Evolutionary conservation across 2,113 vertebrate species (phyloP).

Genomic region (Oceanodroma tethys): DNA sequence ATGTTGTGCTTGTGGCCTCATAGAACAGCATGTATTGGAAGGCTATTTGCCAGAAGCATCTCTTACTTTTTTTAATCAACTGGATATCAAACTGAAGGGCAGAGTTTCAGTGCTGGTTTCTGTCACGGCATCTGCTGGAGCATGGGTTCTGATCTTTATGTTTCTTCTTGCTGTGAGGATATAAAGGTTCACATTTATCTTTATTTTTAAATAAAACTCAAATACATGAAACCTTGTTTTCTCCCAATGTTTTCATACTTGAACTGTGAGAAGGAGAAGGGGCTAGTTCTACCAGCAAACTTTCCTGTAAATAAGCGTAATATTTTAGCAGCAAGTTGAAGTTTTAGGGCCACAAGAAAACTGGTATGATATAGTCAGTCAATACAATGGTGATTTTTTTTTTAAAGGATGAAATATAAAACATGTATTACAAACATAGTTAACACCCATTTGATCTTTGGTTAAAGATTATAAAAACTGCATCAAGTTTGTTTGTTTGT

Average conservation of each 20-base stretch:
- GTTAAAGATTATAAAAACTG: background rate
- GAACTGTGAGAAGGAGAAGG: background rate
- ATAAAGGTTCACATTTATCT: background rate
- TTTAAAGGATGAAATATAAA: background rate
- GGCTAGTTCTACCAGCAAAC: background rate
- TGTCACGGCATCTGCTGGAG: background rate
- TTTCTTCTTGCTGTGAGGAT: background rate
- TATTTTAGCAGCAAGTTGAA: background rate
- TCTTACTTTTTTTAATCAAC: background rate
- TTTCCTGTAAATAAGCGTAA: background rate
- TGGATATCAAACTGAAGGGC: background rate
- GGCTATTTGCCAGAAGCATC: background rate
- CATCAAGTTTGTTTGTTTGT: background rate
- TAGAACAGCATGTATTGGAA: background rate
- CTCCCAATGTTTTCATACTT: background rate
- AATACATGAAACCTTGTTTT: background rate
- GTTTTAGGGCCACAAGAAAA: background rate
- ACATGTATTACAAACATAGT: background rate
- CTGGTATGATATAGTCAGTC: background rate
- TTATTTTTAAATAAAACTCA: background rate
- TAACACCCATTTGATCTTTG: background rate
- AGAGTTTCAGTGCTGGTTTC: background rate
- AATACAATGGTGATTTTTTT: accelerated
- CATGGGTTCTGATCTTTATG: background rate
- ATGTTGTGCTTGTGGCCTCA: background rate